A percentile compares a stretch with the other conserved stretches of the same genome.
Evolutionary conservation across 1,140 invertebrate genomes (phyloP).

Genomic region (Pseudomyrmex pallidus): DNA sequence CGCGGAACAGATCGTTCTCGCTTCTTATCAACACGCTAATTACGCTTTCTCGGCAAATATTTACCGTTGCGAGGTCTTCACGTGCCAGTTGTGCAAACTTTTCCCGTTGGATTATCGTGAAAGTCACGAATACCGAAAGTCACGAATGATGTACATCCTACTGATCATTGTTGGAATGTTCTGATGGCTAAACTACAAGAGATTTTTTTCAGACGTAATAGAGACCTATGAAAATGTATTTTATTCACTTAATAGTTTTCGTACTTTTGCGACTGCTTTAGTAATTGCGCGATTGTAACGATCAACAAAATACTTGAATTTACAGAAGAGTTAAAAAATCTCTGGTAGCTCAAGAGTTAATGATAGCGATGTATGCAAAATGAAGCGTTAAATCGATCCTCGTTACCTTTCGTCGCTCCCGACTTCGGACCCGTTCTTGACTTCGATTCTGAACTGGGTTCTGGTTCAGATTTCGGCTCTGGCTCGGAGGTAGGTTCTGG

Average conservation of each 20-base stretch:
- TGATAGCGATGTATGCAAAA: constrained; percentile 51
- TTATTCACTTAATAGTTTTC: background rate
- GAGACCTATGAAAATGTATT: background rate
- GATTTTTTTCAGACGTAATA: constrained; percentile 8
- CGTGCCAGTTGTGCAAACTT: constrained; percentile 41
- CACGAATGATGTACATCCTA: constrained; percentile 28
- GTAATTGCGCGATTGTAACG: background rate
- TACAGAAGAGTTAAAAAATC: constrained; percentile 36
- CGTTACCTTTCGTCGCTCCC: constrained; percentile 78
- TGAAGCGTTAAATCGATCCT: constrained; percentile 62
- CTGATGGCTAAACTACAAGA: constrained; percentile 42
- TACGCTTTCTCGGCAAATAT: constrained; percentile 53
- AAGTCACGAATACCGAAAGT: constrained; percentile 47
- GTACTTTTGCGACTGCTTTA: background rate
- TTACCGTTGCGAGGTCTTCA: constrained; percentile 24
- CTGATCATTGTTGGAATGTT: constrained; percentile 29
- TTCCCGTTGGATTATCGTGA: constrained; percentile 40
- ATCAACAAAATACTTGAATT: background rate
- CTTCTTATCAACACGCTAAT: constrained; percentile 47
- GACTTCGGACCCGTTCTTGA: constrained; percentile 74
- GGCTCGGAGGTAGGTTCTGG: constrained; percentile 80
- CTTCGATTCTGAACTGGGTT: constrained; percentile 53
- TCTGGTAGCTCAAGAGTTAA: constrained; percentile 45
- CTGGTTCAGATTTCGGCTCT: constrained; percentile 77
- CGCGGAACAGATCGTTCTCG: constrained; percentile 14